Conservation (phyloP, 2,888 invertebrate species). For the Drosophila peninsularis region DNA sequence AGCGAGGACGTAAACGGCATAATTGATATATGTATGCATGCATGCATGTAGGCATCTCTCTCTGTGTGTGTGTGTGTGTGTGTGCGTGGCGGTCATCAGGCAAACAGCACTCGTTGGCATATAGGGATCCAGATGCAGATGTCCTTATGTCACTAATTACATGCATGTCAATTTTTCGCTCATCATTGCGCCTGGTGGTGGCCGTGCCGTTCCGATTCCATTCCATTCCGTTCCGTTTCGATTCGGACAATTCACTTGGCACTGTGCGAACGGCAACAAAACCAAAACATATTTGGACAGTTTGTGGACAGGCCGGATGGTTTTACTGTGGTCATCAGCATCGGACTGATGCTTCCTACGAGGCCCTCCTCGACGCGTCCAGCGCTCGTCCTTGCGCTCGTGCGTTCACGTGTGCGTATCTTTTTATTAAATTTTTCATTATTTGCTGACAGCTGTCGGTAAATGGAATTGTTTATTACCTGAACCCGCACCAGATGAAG, state of each 20-base stretch:
- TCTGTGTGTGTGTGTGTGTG: slow-evolving; percentile 4
- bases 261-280: slow-evolving; percentile 39
- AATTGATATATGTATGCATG: slow-evolving; percentile 65
- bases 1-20: slow-evolving; percentile 70
- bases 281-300: slow-evolving; percentile 80
- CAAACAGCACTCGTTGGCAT: slow-evolving; percentile 20
- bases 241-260: slow-evolving; percentile 40
- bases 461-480: slow-evolving; percentile 81
- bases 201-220: slow-evolving; percentile 27
- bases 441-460: slow-evolving; percentile 81
- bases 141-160: slow-evolving; percentile 78
- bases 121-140: slow-evolving; percentile 29
- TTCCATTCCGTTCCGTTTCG: slow-evolving; percentile 24
- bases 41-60: background rate
- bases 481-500: slow-evolving; percentile 33
- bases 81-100: slow-evolving; percentile 24
- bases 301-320: slow-evolving; percentile 63
- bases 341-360: slow-evolving; percentile 5
- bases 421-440: slow-evolving; percentile 80
- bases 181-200: slow-evolving; percentile 66
- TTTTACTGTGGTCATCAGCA: slow-evolving; percentile 39
- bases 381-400: background rate
- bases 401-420: slow-evolving; percentile 37
- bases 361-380: background rate
- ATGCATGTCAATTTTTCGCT: slow-evolving; percentile 81